Base-by-base conservation (phyloP, 1,140 invertebrate species). In the Aphis gossypii region DNA sequence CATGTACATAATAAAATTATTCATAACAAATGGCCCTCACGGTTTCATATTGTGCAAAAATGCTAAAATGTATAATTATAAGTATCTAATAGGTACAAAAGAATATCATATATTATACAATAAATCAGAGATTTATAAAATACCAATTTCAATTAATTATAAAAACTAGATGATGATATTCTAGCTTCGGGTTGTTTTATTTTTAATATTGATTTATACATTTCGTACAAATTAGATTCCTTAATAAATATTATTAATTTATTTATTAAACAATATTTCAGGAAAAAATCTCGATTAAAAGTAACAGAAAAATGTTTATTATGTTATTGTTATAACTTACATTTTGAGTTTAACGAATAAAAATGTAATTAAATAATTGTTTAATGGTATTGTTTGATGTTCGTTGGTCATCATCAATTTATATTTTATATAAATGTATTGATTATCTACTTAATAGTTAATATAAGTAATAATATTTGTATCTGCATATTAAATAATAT, bases 281-380 rank as follows among this genome's bases (percentile, higher is more conserved):
- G 60, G 5, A 30, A 18, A 68, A 68, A n/a, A n/a, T 68, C 4
- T 11, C 14, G 1, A 68, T n/a, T n/a, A 68, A 14, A n/a, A 68
- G 30, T 14, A 68, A n/a, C 14, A 68, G 11, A 68, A 18, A 14
- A n/a, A n/a, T 1, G n/a, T 68, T n/a, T n/a, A 30, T n/a, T n/a
- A 68, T 60, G 56, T 3, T 60, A 60, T 25, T 60, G 56, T 30
- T 56, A n/a, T 68, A 18, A 6, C 18, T 68, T n/a, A n/a, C 8
- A n/a, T n/a, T 68, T 68, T n/a, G 18, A 68, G n/a, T n/a, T 68
- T 18, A n/a, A 1, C 6, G 1, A 68, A 68, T 68, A n/a, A 18
- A 68, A 68, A 68, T 68, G n/a, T 68, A 68, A 68, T n/a, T n/a
- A 68, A 68, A 68, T n/a, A n/a, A 68, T n/a, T 68, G n/a, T 68